Conservation (phyloP, 2,113 vertebrate species). For the Cochlearius cochlearius region DNA sequence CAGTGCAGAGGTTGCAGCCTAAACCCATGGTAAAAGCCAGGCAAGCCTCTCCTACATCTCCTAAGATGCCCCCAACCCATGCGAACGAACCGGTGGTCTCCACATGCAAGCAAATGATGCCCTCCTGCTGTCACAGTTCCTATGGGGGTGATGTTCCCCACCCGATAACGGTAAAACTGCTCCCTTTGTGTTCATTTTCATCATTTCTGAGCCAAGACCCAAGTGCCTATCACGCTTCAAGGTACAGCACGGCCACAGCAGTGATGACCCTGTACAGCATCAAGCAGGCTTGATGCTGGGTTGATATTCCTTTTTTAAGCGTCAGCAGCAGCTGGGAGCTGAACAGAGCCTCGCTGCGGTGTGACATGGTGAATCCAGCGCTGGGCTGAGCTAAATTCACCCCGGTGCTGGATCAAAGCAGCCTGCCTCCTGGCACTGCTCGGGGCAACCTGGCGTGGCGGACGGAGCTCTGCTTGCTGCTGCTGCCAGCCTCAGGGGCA, state of each 20-base stretch:
- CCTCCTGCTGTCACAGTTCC: background rate
- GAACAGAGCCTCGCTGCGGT: background rate
- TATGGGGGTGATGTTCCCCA: background rate
- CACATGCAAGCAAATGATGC: rapidly evolving
- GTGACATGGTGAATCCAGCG: background rate
- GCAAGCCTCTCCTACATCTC: background rate
- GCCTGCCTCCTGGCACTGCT: background rate
- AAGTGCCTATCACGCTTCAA: background rate
- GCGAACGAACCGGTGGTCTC: background rate
- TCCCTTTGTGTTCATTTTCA: background rate
- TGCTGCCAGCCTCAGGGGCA: background rate
- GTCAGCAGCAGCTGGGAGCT: background rate
- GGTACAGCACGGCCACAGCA: background rate
- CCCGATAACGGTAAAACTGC: background rate
- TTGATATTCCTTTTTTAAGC: background rate
- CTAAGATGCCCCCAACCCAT: background rate
- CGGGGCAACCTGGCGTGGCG: background rate
- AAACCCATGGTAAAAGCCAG: background rate
- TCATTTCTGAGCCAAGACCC: background rate
- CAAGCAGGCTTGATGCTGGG: background rate
- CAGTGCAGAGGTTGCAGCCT: background rate
- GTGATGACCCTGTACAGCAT: background rate
- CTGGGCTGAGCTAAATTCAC: background rate
- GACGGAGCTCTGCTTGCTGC: background rate
- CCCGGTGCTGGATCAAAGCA: background rate